Evolutionary conservation across 2,888 invertebrate genomes (phyloP), one percentile per base, ranked within the genome.

Genomic region (Phragmatobia fuliginosa): DNA sequence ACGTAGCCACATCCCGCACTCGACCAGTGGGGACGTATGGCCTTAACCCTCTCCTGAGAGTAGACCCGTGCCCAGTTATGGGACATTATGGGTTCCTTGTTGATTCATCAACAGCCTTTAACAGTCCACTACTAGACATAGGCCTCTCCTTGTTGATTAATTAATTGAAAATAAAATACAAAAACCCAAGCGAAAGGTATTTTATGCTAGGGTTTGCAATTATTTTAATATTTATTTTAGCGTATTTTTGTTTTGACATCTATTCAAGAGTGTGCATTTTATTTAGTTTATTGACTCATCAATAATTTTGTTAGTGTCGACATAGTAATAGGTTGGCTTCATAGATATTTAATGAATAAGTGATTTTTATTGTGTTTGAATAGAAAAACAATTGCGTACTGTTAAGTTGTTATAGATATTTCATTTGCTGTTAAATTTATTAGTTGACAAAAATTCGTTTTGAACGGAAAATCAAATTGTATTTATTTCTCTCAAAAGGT

Each of bases 261-360:
- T 62, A 38, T 67, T 56, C 11, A 28, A 62, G 58, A 21, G 63
- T 49, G 49, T 49, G 45, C 68, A 60, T 58, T 45, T 59, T 68
- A n/a, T 60, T 66, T 25, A 21, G 25, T 33, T 60, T 60, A 41
- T 64, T 61, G 63, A 71, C 60, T 41, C 56, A 41, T 71, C 61
- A 67, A 64, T 45, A 33, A n/a, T 67, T 67, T 65, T 56, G 7
- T 32, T 64, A 32, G 25, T 70, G 62, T 60, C 64, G 67, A 71
- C 66, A 56, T 67, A 33, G 64, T 61, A 64, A 28, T 41, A 64
- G 41, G 33, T 32, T 41, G 11, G 49, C 33, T 52, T 52, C 33
- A 61, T 38, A 21, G 52, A 14, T 28, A 60, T 64, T 61, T 69
- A 21, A 31, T 49, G 16, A 31, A 31, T 52, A 59, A 64, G 25